Evolutionary conservation across 2,888 invertebrate species (phyloP).

Genomic region (Dendrolimus pini): DNA sequence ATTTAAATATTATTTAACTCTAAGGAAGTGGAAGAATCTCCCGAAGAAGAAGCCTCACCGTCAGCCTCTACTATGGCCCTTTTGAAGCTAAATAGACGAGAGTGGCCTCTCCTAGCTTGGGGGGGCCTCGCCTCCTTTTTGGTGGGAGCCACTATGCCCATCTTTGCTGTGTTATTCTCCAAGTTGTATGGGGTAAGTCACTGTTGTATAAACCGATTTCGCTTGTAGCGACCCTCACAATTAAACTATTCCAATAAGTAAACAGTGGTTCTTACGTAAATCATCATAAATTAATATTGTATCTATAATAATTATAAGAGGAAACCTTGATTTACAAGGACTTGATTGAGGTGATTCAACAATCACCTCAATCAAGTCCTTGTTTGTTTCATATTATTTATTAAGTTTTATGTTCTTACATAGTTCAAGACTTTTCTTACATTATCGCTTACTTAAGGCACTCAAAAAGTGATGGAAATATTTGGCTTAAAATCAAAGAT

Average conservation of each 20-base stretch:
- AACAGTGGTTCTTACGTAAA: too few relatives aligned
- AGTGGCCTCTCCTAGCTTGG: slow-evolving; percentile 77
- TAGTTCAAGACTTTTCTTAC: too few relatives aligned
- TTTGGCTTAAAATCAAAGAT: too few relatives aligned
- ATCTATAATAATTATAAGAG: not conserved
- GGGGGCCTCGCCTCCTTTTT: slow-evolving; percentile 77
- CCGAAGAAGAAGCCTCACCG: slow-evolving; percentile 18
- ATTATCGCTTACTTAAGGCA: too few relatives aligned
- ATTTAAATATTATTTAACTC: not conserved
- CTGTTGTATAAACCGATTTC: too few relatives aligned
- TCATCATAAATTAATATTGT: not conserved
- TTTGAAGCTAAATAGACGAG: slow-evolving; percentile 75
- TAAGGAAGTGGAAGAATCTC: slow-evolving; percentile 15
- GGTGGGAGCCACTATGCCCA: slow-evolving; percentile 81
- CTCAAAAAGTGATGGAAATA: too few relatives aligned
- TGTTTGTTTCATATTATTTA: too few relatives aligned
- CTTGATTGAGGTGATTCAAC: too few relatives aligned
- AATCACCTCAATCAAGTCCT: too few relatives aligned
- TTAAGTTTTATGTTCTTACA: too few relatives aligned
- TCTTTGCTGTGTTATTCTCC: slow-evolving; percentile 81
- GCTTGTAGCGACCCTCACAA: too few relatives aligned
- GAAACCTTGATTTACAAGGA: not conserved
- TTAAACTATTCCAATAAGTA: too few relatives aligned
- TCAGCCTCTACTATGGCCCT: slow-evolving; percentile 48
- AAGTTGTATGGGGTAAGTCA: slow-evolving; percentile 77